These are phyloP conservation scores for Cordilura impudica DNA, from an alignment of 2,888 invertebrate species.

Conservation along the genomic window DNA sequence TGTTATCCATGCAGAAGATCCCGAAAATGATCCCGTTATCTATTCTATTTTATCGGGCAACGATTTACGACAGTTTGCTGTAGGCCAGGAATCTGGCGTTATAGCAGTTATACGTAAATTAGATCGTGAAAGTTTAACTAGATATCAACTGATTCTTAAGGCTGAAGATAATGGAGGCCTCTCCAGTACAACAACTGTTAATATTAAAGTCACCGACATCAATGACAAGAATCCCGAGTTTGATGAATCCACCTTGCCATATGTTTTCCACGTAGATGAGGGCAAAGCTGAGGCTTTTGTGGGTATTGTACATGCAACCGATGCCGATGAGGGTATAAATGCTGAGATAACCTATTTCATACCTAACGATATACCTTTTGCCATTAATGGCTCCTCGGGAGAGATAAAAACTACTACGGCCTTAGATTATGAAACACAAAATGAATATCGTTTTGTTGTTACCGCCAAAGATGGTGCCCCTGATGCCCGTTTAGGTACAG, in stretches of 20 bases:
- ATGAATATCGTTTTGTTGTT: slow-evolving; percentile 87
- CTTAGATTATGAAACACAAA: slow-evolving; percentile 90
- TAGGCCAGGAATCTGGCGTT: slow-evolving; percentile 92
- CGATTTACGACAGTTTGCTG: slow-evolving; percentile 91
- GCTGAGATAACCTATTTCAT: slow-evolving; percentile 89
- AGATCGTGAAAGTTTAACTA: slow-evolving; percentile 92
- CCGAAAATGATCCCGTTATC: slow-evolving; percentile 90
- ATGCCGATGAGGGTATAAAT: slow-evolving; percentile 91
- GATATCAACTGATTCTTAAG: slow-evolving; percentile 91
- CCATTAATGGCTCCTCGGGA: slow-evolving; percentile 87
- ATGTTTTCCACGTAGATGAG: slow-evolving; percentile 89
- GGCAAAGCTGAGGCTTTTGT: slow-evolving; percentile 81
- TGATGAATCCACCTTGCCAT: slow-evolving; percentile 84
- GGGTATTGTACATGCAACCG: slow-evolving; percentile 90
- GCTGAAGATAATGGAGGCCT: slow-evolving; percentile 92
- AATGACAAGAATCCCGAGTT: slow-evolving; percentile 96
- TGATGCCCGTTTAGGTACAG: slow-evolving; percentile 90
- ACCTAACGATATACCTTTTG: slow-evolving; percentile 88
- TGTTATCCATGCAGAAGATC: slow-evolving; percentile 91
- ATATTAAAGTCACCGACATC: slow-evolving; percentile 93
- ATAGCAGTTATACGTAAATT: slow-evolving; percentile 90
- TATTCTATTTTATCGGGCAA: slow-evolving; percentile 94
- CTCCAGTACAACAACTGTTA: slow-evolving; percentile 89
- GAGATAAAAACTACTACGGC: slow-evolving; percentile 86
- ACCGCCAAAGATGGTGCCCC: slow-evolving; percentile 93